Evolutionary conservation across 2,797 vertebrate species (phyloP).

Genomic region (Simalia tracyae): DNA sequence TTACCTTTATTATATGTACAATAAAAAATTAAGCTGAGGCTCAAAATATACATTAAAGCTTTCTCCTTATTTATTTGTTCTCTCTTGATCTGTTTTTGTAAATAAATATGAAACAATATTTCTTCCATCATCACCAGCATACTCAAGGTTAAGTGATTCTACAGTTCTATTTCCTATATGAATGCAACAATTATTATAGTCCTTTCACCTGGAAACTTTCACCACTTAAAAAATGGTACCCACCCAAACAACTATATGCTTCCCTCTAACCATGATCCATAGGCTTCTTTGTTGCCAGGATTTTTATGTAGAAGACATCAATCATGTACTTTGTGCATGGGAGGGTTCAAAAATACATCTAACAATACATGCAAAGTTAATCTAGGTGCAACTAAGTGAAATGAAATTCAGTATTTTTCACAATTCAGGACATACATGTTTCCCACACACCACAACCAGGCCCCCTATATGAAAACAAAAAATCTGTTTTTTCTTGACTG

Average conservation of each 20-base stretch:
- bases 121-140: neutral
- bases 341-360: neutral
- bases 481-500: neutral
- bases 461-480: neutral
- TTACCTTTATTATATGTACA: neutral
- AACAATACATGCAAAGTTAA: neutral
- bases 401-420: neutral
- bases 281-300: neutral
- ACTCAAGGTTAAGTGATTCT: neutral
- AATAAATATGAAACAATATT: neutral
- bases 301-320: neutral
- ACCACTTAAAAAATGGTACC: neutral
- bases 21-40: neutral
- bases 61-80: neutral
- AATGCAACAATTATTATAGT: neutral
- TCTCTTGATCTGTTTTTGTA: neutral
- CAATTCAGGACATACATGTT: neutral
- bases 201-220: neutral
- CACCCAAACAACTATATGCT: neutral
- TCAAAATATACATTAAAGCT: neutral
- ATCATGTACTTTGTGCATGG: neutral
- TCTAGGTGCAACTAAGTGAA: neutral
- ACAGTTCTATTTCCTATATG: neutral
- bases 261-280: neutral
- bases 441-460: neutral